Evolutionary conservation across 1,140 invertebrate species (phyloP).

Genomic region (Notospermus geniculatus): DNA sequence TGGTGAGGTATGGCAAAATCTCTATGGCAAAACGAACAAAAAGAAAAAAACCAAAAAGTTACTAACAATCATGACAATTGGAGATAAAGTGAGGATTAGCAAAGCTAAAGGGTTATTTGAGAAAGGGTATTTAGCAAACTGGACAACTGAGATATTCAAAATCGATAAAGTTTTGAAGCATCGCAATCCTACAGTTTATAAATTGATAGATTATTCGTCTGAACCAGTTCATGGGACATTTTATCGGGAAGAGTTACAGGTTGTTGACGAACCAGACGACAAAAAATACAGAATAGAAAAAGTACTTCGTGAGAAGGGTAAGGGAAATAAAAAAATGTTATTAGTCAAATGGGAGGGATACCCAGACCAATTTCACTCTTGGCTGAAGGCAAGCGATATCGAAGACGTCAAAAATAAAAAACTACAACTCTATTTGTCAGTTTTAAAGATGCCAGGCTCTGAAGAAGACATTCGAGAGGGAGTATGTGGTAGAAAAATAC

Average conservation of each 20-base stretch:
- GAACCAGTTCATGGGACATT: neutral
- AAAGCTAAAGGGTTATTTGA: neutral
- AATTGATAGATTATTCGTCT: neutral
- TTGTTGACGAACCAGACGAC: neutral
- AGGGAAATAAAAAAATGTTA: neutral
- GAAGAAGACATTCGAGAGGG: too few relatives aligned
- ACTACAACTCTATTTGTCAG: too few relatives aligned
- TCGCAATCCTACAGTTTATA: neutral
- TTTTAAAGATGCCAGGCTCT: too few relatives aligned
- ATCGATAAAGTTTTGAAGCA: neutral
- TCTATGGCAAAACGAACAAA: neutral
- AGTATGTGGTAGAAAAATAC: too few relatives aligned
- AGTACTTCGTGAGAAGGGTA: neutral
- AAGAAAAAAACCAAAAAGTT: neutral
- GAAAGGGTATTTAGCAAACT: neutral
- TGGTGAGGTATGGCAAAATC: neutral
- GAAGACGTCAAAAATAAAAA: neutral
- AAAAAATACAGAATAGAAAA: neutral
- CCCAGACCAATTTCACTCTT: neutral
- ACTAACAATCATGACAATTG: neutral
- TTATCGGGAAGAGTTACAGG: constrained; percentile 3
- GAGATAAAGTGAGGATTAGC: neutral
- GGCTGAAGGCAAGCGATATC: neutral
- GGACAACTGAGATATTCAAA: neutral
- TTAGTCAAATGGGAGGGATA: neutral